phyloP scores from a whole-genome alignment of 2,113 vertebrate genomes.

The Psittacula cyanocephala region DNA sequence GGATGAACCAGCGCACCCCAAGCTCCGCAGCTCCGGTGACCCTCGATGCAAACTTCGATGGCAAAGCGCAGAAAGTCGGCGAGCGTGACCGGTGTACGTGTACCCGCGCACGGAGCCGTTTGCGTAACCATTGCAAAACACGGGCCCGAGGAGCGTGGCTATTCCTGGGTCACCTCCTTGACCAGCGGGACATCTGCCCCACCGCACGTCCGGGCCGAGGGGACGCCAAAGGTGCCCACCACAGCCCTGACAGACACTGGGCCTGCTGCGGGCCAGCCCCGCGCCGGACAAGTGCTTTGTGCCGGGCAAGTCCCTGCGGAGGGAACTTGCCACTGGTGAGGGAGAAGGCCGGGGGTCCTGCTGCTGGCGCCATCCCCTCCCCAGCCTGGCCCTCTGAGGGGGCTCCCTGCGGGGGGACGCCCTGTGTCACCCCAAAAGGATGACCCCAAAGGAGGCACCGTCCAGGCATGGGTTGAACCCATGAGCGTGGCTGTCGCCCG shows the following conservation, averaged over 20 bases:
- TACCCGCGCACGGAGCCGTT: neutral
- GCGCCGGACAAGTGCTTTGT: accelerated
- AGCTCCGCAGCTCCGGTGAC: neutral
- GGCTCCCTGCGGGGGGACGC: accelerated
- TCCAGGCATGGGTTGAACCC: neutral
- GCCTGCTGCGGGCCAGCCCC: neutral
- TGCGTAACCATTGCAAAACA: neutral
- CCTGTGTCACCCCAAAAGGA: neutral
- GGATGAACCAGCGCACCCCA: neutral
- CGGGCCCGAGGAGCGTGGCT: neutral
- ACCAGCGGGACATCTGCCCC: neutral
- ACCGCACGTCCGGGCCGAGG: accelerated
- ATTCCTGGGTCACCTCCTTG: neutral
- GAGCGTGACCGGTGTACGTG: neutral
- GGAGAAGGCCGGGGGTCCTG: neutral
- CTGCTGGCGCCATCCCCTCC: no score
- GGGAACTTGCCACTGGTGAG: neutral
- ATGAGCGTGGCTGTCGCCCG: accelerated
- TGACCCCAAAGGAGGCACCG: neutral
- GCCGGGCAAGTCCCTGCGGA: accelerated
- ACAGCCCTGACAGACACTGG: neutral
- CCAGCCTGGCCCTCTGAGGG: neutral
- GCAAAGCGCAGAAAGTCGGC: neutral
- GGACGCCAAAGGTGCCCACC: accelerated
- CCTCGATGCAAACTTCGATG: neutral